Evolutionary conservation across 1,140 invertebrate genomes (phyloP).

Genomic region (Arion vulgaris): DNA sequence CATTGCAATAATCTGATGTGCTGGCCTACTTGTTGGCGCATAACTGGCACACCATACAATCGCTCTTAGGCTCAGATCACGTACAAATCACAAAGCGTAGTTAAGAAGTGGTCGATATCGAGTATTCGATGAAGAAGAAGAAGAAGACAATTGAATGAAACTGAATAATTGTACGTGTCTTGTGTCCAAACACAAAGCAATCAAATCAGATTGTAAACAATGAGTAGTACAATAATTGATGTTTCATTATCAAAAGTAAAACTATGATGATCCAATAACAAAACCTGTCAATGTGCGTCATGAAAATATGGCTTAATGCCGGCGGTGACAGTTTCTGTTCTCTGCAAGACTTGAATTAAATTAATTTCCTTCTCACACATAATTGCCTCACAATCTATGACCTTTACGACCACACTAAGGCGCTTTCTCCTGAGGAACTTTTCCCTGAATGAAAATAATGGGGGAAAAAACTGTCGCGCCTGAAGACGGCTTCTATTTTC

Average conservation of each 20-base stretch:
- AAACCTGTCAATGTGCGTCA: neutral
- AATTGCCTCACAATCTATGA: slow-evolving; percentile 1
- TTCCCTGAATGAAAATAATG: neutral
- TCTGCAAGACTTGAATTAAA: neutral
- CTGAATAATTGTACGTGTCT: no score
- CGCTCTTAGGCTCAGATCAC: no score
- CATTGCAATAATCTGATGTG: no score
- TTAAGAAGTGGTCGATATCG: no score
- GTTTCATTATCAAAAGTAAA: neutral
- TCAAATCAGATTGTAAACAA: neutral
- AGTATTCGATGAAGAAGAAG: no score
- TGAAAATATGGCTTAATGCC: neutral
- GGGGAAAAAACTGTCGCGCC: neutral
- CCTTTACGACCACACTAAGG: neutral
- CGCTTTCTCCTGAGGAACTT: neutral
- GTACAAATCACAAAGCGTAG: no score
- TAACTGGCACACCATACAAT: no score
- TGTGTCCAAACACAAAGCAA: no score
- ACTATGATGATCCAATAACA: neutral
- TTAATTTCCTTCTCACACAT: neutral
- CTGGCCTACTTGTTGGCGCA: no score
- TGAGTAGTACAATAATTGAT: neutral
- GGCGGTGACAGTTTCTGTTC: neutral
- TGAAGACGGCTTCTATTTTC: neutral
- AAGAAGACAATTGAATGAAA: no score